Evolutionary conservation across 2,797 vertebrate species (phyloP).

Genomic region (Rhynchotus rufescens): DNA sequence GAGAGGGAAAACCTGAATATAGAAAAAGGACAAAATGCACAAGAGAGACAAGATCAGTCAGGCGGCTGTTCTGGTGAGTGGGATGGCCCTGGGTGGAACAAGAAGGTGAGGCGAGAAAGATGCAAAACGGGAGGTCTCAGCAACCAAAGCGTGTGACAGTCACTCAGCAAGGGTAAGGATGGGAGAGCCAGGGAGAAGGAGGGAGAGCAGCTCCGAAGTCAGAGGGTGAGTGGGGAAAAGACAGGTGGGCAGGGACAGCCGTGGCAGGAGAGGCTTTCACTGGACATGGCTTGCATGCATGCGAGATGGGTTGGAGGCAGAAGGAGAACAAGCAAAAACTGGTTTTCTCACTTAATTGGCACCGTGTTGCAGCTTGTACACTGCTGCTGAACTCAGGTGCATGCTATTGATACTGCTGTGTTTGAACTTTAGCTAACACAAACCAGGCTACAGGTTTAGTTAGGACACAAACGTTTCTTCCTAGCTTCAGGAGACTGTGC

Average conservation of each 20-base stretch:
- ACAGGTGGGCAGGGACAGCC: background rate
- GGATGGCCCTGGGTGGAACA: background rate
- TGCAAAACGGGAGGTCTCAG: background rate
- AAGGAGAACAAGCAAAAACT: background rate
- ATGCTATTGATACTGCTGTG: background rate
- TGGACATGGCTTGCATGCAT: background rate
- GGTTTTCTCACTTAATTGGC: background rate
- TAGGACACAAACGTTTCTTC: background rate
- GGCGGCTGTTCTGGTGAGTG: background rate
- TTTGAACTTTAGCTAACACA: background rate
- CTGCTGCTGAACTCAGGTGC: rapidly evolving
- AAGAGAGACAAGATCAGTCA: background rate
- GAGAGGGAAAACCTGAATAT: background rate
- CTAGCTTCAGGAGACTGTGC: background rate
- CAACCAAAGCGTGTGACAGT: background rate
- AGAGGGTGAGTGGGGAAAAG: background rate
- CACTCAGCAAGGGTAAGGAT: background rate
- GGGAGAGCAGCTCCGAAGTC: background rate
- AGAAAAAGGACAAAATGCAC: background rate
- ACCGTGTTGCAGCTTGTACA: background rate
- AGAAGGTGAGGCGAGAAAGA: background rate
- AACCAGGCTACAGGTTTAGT: background rate
- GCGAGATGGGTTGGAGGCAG: background rate
- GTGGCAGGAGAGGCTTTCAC: background rate
- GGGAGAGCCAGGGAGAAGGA: background rate